Base-by-base conservation (phyloP, 1,140 invertebrate species). In the Charaxes varanes region DNA sequence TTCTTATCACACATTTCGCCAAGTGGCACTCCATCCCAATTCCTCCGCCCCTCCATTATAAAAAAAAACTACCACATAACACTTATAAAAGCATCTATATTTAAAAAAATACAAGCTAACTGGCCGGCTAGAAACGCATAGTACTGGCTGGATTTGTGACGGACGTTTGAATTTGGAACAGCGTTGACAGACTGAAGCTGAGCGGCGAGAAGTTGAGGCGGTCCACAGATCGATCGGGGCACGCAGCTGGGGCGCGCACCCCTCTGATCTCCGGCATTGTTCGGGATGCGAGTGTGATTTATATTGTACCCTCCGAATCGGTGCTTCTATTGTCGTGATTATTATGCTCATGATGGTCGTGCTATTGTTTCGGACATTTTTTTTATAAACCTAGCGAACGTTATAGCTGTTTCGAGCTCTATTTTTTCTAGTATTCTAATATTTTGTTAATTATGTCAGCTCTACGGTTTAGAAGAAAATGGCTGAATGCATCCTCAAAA, bases 191-290 rank as follows among this genome's bases (percentile, higher is more conserved):
- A 64, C 56, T 69, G 69, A 64, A 54, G 52, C 55, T 58, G 40
- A 76, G 73, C 53, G 79, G 68, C 59, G 71, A 68, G 58, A 74
- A 70, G 62, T 73, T 66, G 48, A 54, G 51, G 62, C 72, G 74
- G 71, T 77, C 79, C 62, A 73, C 68, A 54, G 62, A 81, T 82
- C 78, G 78, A 83, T 79, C 61, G 72, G 53, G 38, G 41, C 41
- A 77, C 78, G 78, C 78, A 80, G 78, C 71, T 82, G 74, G 78
- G 78, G 74, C 52, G 76, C 78, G 74, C 78, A 78, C 78, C 78
- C 78, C 73, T 74, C 77, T 66, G 57, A 77, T 81, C 73, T 81
- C 73, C 53, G 40, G 40, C 69, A 69, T 78, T 76, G 73, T 77
- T 68, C 68, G 58, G 54, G 66, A 78, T 68, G 68, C 50, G 63